Evolutionary conservation across 2,797 vertebrate genomes (phyloP), one percentile per base, ranked within the genome.

Genomic region (Alauda arvensis): DNA sequence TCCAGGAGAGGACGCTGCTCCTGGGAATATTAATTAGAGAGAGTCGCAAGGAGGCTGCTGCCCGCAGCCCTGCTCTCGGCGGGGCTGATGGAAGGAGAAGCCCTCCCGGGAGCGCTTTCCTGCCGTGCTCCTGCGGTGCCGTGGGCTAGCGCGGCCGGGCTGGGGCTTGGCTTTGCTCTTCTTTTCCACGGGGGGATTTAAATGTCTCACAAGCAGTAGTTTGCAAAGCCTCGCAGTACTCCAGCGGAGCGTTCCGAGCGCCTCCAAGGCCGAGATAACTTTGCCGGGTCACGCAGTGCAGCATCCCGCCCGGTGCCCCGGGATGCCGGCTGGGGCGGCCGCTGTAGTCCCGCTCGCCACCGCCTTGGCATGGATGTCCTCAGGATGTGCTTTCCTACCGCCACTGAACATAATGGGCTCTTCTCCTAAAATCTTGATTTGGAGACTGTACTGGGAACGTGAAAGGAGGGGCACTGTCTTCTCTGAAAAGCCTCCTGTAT

Each of bases 101-200:
- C 68, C 28, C 39, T 39, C 5, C 17, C 28, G 25, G 63, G 20
- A 31, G 62, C 74, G 12, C 43, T 11, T 43, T 37, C n/a, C 37
- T 60, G 17, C 70, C 70, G 55, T 0, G 67, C 53, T 61, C 76
- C 62, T 7, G 53, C 55, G 33, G 6, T 3, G 60, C 68, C n/a
- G 6, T 7, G 10, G 13, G 68, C 72, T 42, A n/a, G n/a, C n/a
- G 4, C 48, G 6, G n/a, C n/a, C 16, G 29, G 3, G 1, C 0
- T 5, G 40, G 48, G 39, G 37, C 7, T 20, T 18, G 33, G 9
- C 10, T 2, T 9, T 6, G 19, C 2, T 4, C 34, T 24, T 33
- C 42, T 24, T 39, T 24, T 3, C 51, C 11, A 1, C 19, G 20
- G 43, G 6, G 65, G 43, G 10, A 59, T 48, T 40, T 10, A 29